phyloP scores from a whole-genome alignment of 2,888 invertebrate species.

The Morpho helenor region DNA sequence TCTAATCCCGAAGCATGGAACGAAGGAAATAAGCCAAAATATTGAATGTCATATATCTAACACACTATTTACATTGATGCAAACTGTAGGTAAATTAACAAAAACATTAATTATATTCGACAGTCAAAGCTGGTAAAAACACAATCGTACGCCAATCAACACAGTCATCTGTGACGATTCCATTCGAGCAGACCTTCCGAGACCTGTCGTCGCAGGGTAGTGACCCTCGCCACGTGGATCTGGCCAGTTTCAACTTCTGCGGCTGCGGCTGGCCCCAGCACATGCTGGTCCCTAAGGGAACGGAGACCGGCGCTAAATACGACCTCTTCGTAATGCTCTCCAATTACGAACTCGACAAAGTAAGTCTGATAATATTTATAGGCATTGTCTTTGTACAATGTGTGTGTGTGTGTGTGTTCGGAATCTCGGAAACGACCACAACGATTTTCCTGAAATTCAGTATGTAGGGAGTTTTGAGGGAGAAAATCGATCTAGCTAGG shows the following conservation, averaged over 20 bases:
- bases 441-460: too few species aligned
- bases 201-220: conserved; percentile 55
- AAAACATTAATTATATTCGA: not conserved
- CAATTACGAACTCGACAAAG: conserved; percentile 64
- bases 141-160: conserved; percentile 75
- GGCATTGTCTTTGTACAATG: too few species aligned
- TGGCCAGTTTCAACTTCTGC: conserved; percentile 75
- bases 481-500: too few species aligned
- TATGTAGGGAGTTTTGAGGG: too few species aligned
- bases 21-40: too few species aligned
- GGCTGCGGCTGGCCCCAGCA: conserved; percentile 82
- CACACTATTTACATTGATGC: too few species aligned
- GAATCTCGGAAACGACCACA: too few species aligned
- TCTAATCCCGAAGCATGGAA: too few species aligned
- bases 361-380: conserved; percentile 33
- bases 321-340: conserved; percentile 70
- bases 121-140: conserved; percentile 80
- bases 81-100: not conserved
- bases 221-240: conserved; percentile 35
- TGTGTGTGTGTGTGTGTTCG: too few species aligned
- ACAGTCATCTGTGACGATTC: conserved; percentile 79
- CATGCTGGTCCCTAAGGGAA: conserved; percentile 76
- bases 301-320: conserved; percentile 49
- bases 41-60: too few species aligned
- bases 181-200: conserved; percentile 79